phyloP scores from a whole-genome alignment of 2,113 vertebrate genomes.

The Zeus faber region DNA sequence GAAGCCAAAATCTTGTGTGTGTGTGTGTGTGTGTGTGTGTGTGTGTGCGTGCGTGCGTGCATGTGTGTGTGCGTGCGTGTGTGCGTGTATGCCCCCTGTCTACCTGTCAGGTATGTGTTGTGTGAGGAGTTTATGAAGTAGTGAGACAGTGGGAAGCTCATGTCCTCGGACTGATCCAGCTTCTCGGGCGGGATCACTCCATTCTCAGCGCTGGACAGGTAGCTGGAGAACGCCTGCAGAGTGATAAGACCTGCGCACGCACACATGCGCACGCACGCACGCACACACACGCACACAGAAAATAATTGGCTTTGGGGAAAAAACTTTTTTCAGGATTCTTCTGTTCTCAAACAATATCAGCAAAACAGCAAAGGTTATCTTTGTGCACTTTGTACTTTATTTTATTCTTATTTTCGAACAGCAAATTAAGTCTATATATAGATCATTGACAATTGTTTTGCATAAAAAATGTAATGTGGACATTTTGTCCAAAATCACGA shows the following conservation, averaged over 20 bases:
- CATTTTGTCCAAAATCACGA: too few relatives aligned
- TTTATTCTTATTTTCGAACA: too few relatives aligned
- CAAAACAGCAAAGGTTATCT: too few relatives aligned
- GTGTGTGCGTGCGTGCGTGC: background rate
- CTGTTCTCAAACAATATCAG: too few relatives aligned
- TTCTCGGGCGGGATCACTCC: slow-evolving; percentile 94
- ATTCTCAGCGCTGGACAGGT: slow-evolving; percentile 94
- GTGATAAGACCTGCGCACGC: slow-evolving; percentile 84
- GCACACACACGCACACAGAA: slow-evolving; percentile 11
- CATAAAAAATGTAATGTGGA: too few relatives aligned
- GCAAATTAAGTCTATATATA: too few relatives aligned
- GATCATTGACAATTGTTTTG: too few relatives aligned
- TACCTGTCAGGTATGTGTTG: slow-evolving; percentile 99
- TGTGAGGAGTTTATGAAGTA: slow-evolving; percentile 99
- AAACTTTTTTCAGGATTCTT: too few relatives aligned
- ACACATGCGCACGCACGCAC: slow-evolving; percentile 11
- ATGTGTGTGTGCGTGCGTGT: background rate
- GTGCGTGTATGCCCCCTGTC: background rate
- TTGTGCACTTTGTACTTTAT: too few relatives aligned
- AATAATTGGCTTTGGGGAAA: too few relatives aligned
- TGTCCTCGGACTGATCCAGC: slow-evolving; percentile 97
- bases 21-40: background rate
- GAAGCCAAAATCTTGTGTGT: too few relatives aligned
- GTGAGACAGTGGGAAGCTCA: slow-evolving; percentile 94
- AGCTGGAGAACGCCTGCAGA: slow-evolving; percentile 88